Evolutionary conservation across 1,140 invertebrate species (phyloP), one percentile per base, ranked within the genome.

Genomic region (Drosophila kanapiae): DNA sequence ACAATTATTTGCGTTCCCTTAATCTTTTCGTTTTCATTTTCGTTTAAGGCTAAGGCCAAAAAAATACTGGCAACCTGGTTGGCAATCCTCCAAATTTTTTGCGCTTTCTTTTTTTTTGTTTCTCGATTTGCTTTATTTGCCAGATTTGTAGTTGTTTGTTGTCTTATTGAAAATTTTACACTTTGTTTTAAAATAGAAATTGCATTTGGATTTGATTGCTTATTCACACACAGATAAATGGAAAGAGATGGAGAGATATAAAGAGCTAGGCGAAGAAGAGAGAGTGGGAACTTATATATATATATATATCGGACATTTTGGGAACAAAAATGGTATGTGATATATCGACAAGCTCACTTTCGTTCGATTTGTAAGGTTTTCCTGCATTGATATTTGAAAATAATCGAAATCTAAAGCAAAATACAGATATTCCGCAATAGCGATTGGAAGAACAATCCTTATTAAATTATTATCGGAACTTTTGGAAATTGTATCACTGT

Each of bases 81-180:
- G 69, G 69, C 69, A 71, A 71, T 72, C 53, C 68, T 72, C 67
- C 68, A 72, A 72, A 53, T 47, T 54, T 45, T 65, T 57, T 31
- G 29, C 33, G 8, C 9, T 51, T 51, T n/a, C 16, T 11, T 33
- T 29, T 8, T 18, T 6, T 70, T 53, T 31, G 2, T 38, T 51
- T 48, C 37, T 60, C 11, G 10, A 35, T 23, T 37, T 45, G 33
- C 33, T 51, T 35, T 47, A 37, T 33, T 67, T 51, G 63, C 57
- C 75, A 78, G 48, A 49, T 10, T 42, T 27, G n/a, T n/a, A n/a
- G n/a, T 49, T 38, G 4, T 58, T 59, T 45, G 16, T 49, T 56
- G 2, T 60, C 33, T 23, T 33, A 8, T 68, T 65, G 57, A 68
- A 84, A 84, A 84, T 85, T 84, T 85, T 62, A 84, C 77, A 84